Base-by-base conservation (phyloP, 2,113 vertebrate species). In the Leucoraja erinaceus region DNA sequence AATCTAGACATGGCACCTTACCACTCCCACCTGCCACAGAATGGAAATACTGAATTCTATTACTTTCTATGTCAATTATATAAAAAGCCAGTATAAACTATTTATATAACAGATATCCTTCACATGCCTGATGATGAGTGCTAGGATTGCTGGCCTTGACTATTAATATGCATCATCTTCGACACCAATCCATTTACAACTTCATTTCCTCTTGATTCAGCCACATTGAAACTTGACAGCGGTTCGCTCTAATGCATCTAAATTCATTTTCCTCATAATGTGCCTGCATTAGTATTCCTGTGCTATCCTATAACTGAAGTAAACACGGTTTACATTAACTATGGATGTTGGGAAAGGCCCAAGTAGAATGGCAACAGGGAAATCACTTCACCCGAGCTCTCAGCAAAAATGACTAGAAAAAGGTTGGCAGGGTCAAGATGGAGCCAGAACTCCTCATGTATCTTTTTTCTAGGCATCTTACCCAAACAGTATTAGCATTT, bases 151-250 rank as follows among this genome's bases (percentile, higher is more conserved):
- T 91, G 31, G 16, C 63, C 90, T 54, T 72, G 22, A 28, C 11
- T 66, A 88, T 63, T 66, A 88, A 88, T 63, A n/a, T 63, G 38
- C 22, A 72, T 91, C 28, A 47, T 54, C 54, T 72, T 38, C 70
- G 38, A 91, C 68, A 91, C 47, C 68, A 91, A 72, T 25, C 70
- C 90, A 91, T 72, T 47, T 72, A 28, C 68, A 91, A 91, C 72
- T 33, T 70, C 18, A 91, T 54, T 74, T 54, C 33, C 25, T 4
- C 14, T 12, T 54, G 90, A 72, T 72, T 22, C 90, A 74, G 5
- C 31, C 20, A 91, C 33, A 47, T 12, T 28, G 90, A 72, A 91
- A 91, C 22, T 22, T 28, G 33, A 90, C 66, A 16, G 14, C 88
- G 72, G 33, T 74, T 91, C 90, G 25, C 47, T 54, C 31, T 38